Base-by-base conservation (phyloP, 2,888 invertebrate genomes). In the Oscheius sp. region DNA sequence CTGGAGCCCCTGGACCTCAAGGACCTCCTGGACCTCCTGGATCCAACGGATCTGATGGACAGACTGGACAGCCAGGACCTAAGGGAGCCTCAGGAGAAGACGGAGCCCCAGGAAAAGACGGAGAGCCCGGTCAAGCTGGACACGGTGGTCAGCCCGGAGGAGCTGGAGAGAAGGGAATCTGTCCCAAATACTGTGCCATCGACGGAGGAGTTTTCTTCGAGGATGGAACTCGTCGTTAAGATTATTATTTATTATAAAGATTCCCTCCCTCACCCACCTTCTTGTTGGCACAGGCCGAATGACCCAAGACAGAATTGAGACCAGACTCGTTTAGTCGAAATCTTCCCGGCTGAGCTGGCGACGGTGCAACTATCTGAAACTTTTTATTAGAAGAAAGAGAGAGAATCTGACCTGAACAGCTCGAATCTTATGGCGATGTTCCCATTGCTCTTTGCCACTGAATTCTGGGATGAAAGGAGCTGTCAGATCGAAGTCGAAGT, bases 141-240 rank as follows among this genome's bases (percentile, higher is more conserved):
- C 71, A 73, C 61, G 71, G 77, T 34, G 80, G 80, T 70, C 67
- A 68, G 70, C 74, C 75, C 55, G 80, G 80, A 69, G 70, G 69
- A 27, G 70, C 72, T 50, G 78, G 78, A 75, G 78, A 78, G 75
- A 76, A 76, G 72, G 78, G 78, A 64, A 78, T 78, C 78, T 80
- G 80, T 71, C 78, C 80, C 71, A 79, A 79, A 58, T 78, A 78
- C 67, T 78, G 78, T 70, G 78, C 78, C 66, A 67, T 78, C 69
- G 78, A 78, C 71, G 78, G 78, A 70, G 78, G 78, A 76, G 84
- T 84, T 71, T 84, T 84, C 84, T 84, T 84, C 83, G 84, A 84
- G 75, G 84, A 84, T 72, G 84, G 84, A 78, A 84, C 84, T 52
- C 78, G 81, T 48, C 81, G 81, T 70, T 80, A 77, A 75, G n/a